These are phyloP conservation scores for Brachylomia viminalis DNA, from an alignment of 2,888 invertebrate species.

Conservation along the genomic window DNA sequence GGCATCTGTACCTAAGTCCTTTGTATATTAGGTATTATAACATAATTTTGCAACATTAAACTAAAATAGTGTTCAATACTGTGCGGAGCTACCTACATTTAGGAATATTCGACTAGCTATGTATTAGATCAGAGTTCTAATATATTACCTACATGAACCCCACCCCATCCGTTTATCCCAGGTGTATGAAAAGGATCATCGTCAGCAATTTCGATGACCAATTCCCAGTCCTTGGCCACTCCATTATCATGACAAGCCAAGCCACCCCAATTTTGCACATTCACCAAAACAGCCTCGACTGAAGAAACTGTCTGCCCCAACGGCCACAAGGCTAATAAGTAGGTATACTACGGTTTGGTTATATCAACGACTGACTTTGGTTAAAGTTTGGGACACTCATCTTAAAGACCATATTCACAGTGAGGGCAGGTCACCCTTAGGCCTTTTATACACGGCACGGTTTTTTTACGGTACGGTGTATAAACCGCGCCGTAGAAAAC, in stretches of 20 bases:
- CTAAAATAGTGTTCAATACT: not conserved
- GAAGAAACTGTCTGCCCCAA: not conserved
- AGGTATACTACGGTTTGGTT: not conserved
- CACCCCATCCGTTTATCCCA: not conserved
- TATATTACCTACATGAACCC: not conserved
- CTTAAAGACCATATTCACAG: not conserved
- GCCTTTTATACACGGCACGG: too few species aligned
- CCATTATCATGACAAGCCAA: not conserved
- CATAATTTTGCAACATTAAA: conserved; percentile 7
- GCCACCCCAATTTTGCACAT: not conserved
- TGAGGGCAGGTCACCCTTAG: not conserved
- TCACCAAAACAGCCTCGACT: not conserved
- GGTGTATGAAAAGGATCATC: not conserved
- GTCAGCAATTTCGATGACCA: not conserved
- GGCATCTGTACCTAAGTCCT: not conserved
- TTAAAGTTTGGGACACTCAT: not conserved
- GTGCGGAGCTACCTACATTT: not conserved
- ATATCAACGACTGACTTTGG: not conserved
- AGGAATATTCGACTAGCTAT: not conserved
- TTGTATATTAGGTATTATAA: not conserved
- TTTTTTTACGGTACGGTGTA: too few species aligned
- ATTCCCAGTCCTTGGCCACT: not conserved
- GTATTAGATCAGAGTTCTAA: not conserved
- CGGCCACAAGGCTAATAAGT: not conserved
- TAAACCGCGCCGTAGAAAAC: too few species aligned